Evolutionary conservation across 2,797 vertebrate species (phyloP).

Genomic region (Dicrostonyx torquatus): DNA sequence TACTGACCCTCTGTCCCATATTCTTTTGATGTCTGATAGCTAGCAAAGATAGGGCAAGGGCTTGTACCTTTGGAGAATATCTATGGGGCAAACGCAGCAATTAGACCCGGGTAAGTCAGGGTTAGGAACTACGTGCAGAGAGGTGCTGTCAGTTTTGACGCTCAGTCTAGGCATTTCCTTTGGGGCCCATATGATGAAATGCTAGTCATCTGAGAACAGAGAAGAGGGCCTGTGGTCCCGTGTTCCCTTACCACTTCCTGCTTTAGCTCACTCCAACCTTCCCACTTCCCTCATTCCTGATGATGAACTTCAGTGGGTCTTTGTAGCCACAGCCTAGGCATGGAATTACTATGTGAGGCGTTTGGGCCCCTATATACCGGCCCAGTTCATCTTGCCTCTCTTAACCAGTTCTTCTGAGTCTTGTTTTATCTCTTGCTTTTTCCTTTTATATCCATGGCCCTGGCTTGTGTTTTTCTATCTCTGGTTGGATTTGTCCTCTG

Average conservation of each 20-base stretch:
- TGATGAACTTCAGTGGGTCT: neutral
- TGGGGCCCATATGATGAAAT: neutral
- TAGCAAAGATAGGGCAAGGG: neutral
- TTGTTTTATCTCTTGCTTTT: neutral
- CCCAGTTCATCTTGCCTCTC: neutral
- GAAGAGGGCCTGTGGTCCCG: neutral
- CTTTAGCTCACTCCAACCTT: accelerated
- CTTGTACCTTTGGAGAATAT: neutral
- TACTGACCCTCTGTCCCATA: neutral
- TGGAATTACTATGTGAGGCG: neutral
- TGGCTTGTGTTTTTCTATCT: neutral
- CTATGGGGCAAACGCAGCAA: neutral
- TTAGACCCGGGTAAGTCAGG: neutral
- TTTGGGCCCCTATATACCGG: neutral
- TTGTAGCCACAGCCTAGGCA: neutral
- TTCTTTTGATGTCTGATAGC: constrained; percentile 49
- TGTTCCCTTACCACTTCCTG: no score
- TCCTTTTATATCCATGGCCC: neutral
- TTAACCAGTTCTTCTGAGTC: neutral
- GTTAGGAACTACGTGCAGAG: neutral
- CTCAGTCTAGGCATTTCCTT: neutral
- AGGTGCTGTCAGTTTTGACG: neutral
- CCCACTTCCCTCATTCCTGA: neutral
- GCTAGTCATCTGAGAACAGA: neutral
- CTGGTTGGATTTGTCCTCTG: neutral